These are phyloP conservation scores for Stictonetta naevosa DNA, from an alignment of 2,113 vertebrate species.

Conservation along the genomic window DNA sequence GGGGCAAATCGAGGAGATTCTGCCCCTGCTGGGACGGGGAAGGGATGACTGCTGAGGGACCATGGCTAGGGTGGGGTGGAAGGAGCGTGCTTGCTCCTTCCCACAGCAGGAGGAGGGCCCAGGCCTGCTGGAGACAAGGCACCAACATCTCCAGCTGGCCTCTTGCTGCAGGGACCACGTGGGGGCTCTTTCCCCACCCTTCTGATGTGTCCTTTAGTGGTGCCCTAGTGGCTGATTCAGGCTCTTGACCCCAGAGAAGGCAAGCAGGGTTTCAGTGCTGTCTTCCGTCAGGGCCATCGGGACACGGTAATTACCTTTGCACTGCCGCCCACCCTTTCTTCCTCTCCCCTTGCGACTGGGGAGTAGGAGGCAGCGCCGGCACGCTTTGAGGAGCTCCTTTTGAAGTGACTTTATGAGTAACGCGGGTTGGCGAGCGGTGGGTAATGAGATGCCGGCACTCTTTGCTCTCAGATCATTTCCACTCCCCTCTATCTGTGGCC, in stretches of 20 bases:
- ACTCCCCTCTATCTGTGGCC: not conserved
- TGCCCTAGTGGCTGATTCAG: not conserved
- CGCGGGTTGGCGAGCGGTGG: not conserved
- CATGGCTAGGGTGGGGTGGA: not conserved
- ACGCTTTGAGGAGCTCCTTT: conserved; percentile 41
- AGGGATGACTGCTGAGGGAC: not conserved
- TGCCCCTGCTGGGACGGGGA: not conserved
- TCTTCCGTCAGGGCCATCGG: not conserved
- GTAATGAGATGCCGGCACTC: not conserved
- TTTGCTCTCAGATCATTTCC: not conserved
- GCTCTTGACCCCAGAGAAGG: not conserved
- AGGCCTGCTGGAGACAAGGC: not conserved
- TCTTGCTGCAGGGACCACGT: not conserved
- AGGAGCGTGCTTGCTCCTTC: not conserved
- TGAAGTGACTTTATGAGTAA: conserved; percentile 49
- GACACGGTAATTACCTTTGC: conserved; percentile 20
- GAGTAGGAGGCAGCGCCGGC: not conserved
- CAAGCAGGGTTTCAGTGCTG: not conserved
- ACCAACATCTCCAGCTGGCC: not conserved
- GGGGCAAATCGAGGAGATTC: accelerated
- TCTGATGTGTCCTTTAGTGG: accelerated
- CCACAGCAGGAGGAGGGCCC: not conserved
- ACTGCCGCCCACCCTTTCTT: conserved; percentile 28
- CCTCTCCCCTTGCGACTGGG: not conserved
- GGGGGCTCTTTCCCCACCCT: not conserved